Evolutionary conservation across 2,888 invertebrate genomes (phyloP).

Genomic region (Oxycera nigricornis): DNA sequence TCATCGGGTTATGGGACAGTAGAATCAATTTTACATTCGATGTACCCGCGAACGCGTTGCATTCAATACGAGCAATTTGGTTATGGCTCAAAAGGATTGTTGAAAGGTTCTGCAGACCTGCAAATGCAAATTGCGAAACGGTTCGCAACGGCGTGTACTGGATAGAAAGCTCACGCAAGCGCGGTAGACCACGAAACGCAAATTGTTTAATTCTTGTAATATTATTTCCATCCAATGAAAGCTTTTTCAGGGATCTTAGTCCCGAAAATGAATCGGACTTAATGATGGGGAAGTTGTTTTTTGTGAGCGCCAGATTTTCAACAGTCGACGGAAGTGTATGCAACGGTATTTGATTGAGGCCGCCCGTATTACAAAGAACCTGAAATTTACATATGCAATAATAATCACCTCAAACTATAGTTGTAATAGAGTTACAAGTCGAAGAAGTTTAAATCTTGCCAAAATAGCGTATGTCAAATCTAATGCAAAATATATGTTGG

Average conservation of each 20-base stretch:
- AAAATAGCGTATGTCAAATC: background rate
- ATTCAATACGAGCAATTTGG: conserved; percentile 73
- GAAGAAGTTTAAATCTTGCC: background rate
- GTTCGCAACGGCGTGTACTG: conserved; percentile 84
- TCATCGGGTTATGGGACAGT: conserved; percentile 83
- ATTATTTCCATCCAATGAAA: conserved; percentile 87
- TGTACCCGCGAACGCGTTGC: conserved; percentile 86
- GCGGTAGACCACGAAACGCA: conserved; percentile 82
- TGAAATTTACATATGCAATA: conserved; percentile 61
- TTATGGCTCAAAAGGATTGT: conserved; percentile 74
- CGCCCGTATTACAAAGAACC: conserved; percentile 89
- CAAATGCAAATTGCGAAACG: conserved; percentile 84
- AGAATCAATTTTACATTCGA: conserved; percentile 82
- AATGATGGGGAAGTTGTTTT: conserved; percentile 82
- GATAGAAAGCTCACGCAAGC: conserved; percentile 80
- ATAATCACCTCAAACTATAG: no score
- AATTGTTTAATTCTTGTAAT: conserved; percentile 83
- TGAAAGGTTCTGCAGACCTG: conserved; percentile 81
- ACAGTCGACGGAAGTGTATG: conserved; percentile 77
- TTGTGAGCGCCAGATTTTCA: conserved; percentile 84
- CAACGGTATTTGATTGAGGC: conserved; percentile 79
- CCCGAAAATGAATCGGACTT: conserved; percentile 84
- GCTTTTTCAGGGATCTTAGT: conserved; percentile 79
- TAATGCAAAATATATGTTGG: background rate
- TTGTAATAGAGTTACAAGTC: no score